Evolutionary conservation across 2,888 invertebrate genomes (phyloP).

Genomic region (Tryphoninae sp.): DNA sequence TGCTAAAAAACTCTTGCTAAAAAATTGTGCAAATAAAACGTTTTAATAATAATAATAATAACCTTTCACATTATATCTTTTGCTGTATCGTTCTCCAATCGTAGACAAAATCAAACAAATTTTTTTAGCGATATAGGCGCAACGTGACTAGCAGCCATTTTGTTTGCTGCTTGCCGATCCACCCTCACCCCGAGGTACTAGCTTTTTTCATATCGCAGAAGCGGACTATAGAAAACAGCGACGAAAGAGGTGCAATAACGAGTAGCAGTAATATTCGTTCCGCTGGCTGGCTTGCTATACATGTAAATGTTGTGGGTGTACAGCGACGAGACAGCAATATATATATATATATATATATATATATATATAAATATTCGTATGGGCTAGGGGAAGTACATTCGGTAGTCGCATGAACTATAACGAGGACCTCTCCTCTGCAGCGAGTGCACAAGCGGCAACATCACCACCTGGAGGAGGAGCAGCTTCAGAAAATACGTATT

Average conservation of each 20-base stretch:
- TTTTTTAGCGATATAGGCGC: constrained; percentile 15
- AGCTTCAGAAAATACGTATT: constrained; percentile 48
- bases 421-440: constrained; percentile 36
- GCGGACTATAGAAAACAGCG: constrained; percentile 47
- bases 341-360: neutral
- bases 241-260: constrained; percentile 56
- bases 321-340: constrained; percentile 43
- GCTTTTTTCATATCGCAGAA: constrained; percentile 49
- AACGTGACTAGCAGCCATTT: constrained; percentile 47
- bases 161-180: constrained; percentile 29
- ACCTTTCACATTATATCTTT: too few relatives aligned
- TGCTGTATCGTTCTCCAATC: too few relatives aligned
- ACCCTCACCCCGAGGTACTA: neutral
- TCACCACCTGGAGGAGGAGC: constrained; percentile 43
- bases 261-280: constrained; percentile 57
- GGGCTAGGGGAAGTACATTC: constrained; percentile 39
- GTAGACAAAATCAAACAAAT: neutral
- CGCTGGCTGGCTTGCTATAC: constrained; percentile 24
- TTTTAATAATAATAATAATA: too few relatives aligned
- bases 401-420: constrained; percentile 47
- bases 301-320: constrained; percentile 11
- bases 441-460: constrained; percentile 28
- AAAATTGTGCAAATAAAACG: too few relatives aligned
- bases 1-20: too few relatives aligned
- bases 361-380: constrained; percentile 24